Evolutionary conservation across 2,888 invertebrate genomes (phyloP).

Genomic region (Synergus japonicus): DNA sequence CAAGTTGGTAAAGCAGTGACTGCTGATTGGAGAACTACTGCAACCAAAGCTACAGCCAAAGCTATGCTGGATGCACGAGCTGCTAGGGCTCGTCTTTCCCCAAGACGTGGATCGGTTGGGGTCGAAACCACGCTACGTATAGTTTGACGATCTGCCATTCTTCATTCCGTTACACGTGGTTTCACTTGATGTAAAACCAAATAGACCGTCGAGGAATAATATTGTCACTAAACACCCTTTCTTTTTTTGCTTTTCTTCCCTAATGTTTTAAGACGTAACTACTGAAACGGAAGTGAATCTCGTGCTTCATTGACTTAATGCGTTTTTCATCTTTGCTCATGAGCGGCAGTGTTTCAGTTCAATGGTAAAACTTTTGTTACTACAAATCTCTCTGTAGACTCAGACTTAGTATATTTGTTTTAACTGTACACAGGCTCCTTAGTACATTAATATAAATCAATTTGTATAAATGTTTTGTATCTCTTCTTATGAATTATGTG

Average conservation of each 20-base stretch:
- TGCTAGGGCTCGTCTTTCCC: constrained; percentile 72
- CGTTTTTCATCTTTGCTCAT: not conserved
- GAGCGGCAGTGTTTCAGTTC: not conserved
- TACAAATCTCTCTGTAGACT: not conserved
- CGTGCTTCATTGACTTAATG: not conserved
- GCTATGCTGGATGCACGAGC: constrained; percentile 76
- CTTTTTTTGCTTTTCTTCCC: not conserved
- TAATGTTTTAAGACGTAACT: not conserved
- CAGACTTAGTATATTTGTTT: not conserved
- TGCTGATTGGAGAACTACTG: constrained; percentile 88
- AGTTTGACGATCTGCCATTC: constrained; percentile 73
- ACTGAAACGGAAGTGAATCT: not conserved
- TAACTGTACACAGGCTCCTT: not conserved
- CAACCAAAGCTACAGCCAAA: constrained; percentile 71
- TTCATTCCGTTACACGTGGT: constrained; percentile 69
- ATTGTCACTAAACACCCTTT: not conserved
- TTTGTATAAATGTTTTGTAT: not conserved
- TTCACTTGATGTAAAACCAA: not conserved
- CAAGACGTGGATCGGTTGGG: constrained; percentile 69
- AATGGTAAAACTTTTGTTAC: not conserved
- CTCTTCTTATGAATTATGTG: not conserved
- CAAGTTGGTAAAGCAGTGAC: constrained; percentile 91
- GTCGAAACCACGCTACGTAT: constrained; percentile 72
- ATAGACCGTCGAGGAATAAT: not conserved
- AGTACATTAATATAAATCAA: not conserved